These are phyloP conservation scores for Ommatoiulus sabulosus DNA, from an alignment of 2,888 invertebrate species.

Conservation along the genomic window DNA sequence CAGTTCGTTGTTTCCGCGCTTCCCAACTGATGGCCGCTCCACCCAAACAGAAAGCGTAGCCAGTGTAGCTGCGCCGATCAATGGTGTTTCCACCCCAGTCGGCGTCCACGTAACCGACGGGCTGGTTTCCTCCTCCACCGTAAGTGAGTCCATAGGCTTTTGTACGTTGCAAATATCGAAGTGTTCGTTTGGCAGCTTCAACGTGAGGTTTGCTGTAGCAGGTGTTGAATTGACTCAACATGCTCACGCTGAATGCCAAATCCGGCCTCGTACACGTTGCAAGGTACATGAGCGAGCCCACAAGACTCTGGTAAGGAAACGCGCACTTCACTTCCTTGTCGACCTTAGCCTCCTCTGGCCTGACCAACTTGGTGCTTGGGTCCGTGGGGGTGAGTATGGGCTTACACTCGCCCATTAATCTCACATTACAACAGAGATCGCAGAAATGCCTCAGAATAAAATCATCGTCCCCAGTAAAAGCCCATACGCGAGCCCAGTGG, in stretches of 20 bases:
- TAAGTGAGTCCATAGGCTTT: background rate
- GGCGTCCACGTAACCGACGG: constrained; percentile 63
- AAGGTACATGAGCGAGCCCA: background rate
- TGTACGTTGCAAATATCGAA: background rate
- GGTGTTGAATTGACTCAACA: constrained; percentile 8
- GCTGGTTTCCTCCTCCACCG: background rate
- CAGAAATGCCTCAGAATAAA: no score
- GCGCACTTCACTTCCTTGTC: no score
- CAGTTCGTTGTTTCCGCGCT: background rate
- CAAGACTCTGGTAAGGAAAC: background rate
- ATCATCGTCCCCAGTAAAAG: no score
- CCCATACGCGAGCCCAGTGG: background rate
- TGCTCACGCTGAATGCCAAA: background rate
- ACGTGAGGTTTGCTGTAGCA: background rate
- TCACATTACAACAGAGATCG: no score
- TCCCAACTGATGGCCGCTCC: constrained; percentile 58
- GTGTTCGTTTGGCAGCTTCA: background rate
- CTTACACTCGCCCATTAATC: no score
- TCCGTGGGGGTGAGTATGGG: no score
- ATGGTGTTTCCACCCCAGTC: constrained; percentile 64
- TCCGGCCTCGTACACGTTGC: background rate
- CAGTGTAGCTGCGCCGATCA: constrained; percentile 64
- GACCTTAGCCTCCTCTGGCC: no score
- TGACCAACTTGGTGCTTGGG: no score
- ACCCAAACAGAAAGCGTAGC: constrained; percentile 63